Evolutionary conservation across 2,113 vertebrate genomes (phyloP), one percentile per base, ranked within the genome.

Genomic region (Chelonoidis abingdonii): DNA sequence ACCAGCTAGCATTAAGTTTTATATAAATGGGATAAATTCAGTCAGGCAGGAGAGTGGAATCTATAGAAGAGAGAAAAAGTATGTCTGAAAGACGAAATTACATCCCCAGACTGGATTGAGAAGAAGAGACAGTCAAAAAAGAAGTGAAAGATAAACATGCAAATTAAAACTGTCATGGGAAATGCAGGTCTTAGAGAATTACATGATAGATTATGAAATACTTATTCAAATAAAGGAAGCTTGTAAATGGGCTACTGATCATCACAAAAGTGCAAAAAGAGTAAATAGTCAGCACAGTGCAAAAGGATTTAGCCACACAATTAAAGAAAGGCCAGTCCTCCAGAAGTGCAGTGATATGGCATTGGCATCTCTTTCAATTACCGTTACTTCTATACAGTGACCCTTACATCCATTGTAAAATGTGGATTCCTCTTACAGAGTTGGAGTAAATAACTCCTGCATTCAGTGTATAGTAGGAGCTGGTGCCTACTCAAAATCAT

Each of bases 121-220:
- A 87, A 93, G 89, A 92, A 96, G 29, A 4, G 1, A 19, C 75
- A 89, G 41, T 69, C 38, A 87, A 84, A 94, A 38, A 83, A 78
- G 4, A 93, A 81, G 13, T 83, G 24, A 94, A 93, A 94, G 92
- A 94, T 75, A 91, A 87, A 52, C 6, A 6, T 83, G 84, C 75
- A 96, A 93, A 97, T 90, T 7, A 93, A 96, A 95, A 84, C 72
- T 90, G 57, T 88, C 84, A 84, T 31, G 62, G 31, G 72, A 96
- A 56, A 53, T 84, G 47, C 52, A 93, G 92, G 81, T 80, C 57
- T 91, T 80, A 10, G 83, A 88, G 2, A 31, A 76, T 27, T 19
- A 52, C 91, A 29, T 93, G 88, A 89, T 52, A 95, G 89, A 87
- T 83, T 56, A 89, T 69, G 41, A 13, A 79, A 72, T 49, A 76